Percentiles rank a stretch among this genome's conserved stretches.
These are phyloP conservation scores for Engraulis encrasicolus DNA, from an alignment of 2,113 vertebrate species.

Conservation along the genomic window DNA sequence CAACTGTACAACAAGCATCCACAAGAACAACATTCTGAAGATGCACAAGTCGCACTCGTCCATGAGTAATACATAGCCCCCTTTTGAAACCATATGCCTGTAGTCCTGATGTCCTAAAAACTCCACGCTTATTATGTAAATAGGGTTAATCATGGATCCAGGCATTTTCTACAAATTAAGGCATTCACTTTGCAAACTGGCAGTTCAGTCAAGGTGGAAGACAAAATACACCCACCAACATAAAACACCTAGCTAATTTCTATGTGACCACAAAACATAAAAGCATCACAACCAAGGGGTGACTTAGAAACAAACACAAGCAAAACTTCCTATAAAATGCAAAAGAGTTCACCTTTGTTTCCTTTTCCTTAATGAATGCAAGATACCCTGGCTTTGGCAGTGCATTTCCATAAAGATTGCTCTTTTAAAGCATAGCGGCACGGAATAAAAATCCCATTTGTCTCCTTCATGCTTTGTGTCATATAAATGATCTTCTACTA, in stretches of 20 bases:
- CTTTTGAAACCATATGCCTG: neutral
- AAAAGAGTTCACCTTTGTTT: constrained; percentile 23
- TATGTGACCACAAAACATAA: neutral
- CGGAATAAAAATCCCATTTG: constrained; percentile 42
- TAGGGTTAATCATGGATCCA: neutral
- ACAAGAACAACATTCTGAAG: no score
- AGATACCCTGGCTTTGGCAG: constrained; percentile 30
- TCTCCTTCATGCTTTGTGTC: constrained; percentile 49
- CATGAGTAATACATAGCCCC: neutral
- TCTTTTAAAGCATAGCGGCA: constrained; percentile 41
- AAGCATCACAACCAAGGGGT: constrained; percentile 16
- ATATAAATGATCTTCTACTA: constrained; percentile 23
- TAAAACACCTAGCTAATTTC: neutral
- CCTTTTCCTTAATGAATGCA: constrained; percentile 33
- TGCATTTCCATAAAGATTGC: constrained; percentile 45
- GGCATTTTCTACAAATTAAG: neutral
- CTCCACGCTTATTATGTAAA: neutral
- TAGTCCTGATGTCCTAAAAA: neutral
- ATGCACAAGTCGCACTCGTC: no score
- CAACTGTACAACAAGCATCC: no score
- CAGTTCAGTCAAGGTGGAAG: neutral
- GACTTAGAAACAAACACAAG: neutral
- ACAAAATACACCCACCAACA: neutral
- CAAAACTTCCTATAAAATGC: neutral
- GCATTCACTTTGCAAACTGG: neutral